Base-by-base conservation (phyloP, 2,113 vertebrate genomes). In the Ochotona princeps region DNA sequence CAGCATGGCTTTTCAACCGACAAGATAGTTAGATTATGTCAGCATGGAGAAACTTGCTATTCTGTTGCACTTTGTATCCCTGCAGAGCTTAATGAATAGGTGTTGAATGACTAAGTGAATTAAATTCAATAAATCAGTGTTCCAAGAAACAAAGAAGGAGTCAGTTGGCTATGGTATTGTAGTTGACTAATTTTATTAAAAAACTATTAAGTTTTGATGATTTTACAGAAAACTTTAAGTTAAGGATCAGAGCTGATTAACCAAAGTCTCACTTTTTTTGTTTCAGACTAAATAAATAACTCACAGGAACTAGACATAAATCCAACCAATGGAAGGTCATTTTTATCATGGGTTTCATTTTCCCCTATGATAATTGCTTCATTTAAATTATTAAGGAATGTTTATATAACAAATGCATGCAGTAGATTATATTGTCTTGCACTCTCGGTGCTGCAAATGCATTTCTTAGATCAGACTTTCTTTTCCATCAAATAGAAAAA, bases 251-350 rank as follows among this genome's bases (percentile, higher is more conserved):
- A 86, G 30, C 2, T 72, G 60, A 78, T 63, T 72, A 70, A 87
- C 21, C 72, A 20, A 88, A 82, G 8, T 79, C 14, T 86, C 20
- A 87, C 30, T 72, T 44, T 44, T 63, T 92, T 86, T 86, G 20
- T 2, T 32, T 90, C 32, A 70, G 30, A 20, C 88, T 70, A 84
- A 76, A 65, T 60, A 32, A 76, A 12, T 82, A 66, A n/a, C 18
- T 84, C 9, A 66, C 84, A 65, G 35, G 26, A 25, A 82, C 2
- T 28, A 89, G n/a, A 84, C 7, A 35, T 2, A 93, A 87, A n/a
- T 79, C 21, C 91, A 79, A 51, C 76, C 54, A 72, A 57, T 93
- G 69, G 73, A 86, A 91, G 91, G 10, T 78, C 88, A 12, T 75
- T 28, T 70, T 87, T 81, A 88, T 49, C 82, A 73, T 78, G 82